Evolutionary conservation across 2,888 invertebrate genomes (phyloP), one percentile per base, ranked within the genome.

Genomic region (Augiades crinisus): DNA sequence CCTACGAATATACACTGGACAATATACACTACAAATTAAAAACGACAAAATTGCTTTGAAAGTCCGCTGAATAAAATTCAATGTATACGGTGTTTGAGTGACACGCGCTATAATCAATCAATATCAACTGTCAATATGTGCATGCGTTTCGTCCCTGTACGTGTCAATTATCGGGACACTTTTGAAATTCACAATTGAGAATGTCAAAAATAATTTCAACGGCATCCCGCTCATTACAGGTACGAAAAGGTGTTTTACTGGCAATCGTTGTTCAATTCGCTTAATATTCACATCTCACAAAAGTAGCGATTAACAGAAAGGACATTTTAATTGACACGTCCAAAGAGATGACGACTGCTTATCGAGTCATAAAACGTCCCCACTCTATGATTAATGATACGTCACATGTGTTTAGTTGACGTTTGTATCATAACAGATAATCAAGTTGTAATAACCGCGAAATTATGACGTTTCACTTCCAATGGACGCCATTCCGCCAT

Each of bases 151-250:
- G 12, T 34, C 33, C 31, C 10, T 27, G 0, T 22, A 41, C 49
- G 27, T 49, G 31, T 41, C 49, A 49, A 49, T 41, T 49, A 41
- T n/a, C 41, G 7, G 21, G 13, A n/a, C 10, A 33, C 40, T 47
- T 30, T 47, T 12, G 33, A 40, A 33, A 12, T 24, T 24, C 21
- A 12, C 30, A 41, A 49, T 33, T 13, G 49, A 22, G 31, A 49
- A 49, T 49, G 49, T 49, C 41, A n/a, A 49, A 33, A 41, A 41
- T 34, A 49, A 40, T 40, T 14, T 34, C 24, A 47, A 38, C 24
- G 12, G 22, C 21, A 33, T 41, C 41, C 33, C 33, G n/a, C 33
- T 31, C 33, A 45, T 17, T 49, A 41, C 27, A 10, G 22, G 27
- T n/a, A 10, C 17, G 36, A 43, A 33, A 47, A 13, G 5, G 8